Evolutionary conservation across 2,113 vertebrate genomes (phyloP), one percentile per base, ranked within the genome.

Genomic region (Chrysochloris asiatica): DNA sequence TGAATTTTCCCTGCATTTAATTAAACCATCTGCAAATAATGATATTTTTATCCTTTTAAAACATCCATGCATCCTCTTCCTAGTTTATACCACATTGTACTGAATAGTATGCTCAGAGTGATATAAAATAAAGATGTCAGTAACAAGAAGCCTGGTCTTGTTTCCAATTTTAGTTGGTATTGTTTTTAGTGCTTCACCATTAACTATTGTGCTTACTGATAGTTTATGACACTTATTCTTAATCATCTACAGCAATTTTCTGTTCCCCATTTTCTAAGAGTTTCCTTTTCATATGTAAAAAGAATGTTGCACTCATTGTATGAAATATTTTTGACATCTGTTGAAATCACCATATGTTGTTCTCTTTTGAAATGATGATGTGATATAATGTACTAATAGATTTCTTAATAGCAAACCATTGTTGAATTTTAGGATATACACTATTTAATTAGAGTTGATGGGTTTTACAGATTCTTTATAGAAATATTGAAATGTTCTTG

Each of bases 21-120:
- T 83, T 81, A 56, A 8, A 12, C 63, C 84, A 61, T 84, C 77
- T 96, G 77, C 72, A 93, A 83, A 77, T 89, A 79, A 72, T 67
- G 45, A 43, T 73, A 9, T 76, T 84, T 87, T 73, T 67, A 21
- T 86, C 79, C 89, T 81, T 54, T 45, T 75, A 36, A 89, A 84
- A 71, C 77, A 88, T 59, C 36, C 38, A 67, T 24, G 21, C 8
- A 45, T 24, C n/a, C 6, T 82, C 41, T 88, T 79, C 52, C 52
- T 63, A 83, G 75, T 80, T 90, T 26, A 47, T 43, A 36, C 54
- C 45, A 21, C 33, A 1, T 41, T n/a, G 36, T 47, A 14, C 45
- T 41, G 59, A 71, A 45, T 80, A 38, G 81, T 4, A 7, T 47
- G 47, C 59, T 71, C 63, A 8, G 50, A 19, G 50, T 38, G 30